Evolutionary conservation across 2,113 vertebrate genomes (phyloP), one percentile per base, ranked within the genome.

Genomic region (Podarcis raffonei): DNA sequence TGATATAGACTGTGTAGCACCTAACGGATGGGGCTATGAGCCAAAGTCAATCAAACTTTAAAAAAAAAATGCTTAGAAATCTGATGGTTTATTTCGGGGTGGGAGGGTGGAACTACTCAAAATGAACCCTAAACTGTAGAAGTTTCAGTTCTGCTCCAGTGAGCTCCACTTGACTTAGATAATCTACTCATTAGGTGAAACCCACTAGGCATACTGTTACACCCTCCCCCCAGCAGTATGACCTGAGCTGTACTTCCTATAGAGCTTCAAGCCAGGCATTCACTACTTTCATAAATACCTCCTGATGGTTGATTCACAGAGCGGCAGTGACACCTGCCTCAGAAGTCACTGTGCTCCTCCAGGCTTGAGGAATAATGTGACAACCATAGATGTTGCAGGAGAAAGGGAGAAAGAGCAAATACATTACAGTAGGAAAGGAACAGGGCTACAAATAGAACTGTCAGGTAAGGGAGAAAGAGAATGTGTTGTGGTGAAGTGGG

Each of bases 231-330:
- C 82, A 57, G 48, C 30, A 35, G 69, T 57, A 57, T 59, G 66
- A 57, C 32, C 84, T 76, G 23, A 81, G 74, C 65, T 4, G 4
- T 20, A 90, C 85, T 93, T 93, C 81, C 88, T 78, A 1, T 57
- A 72, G 1, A 72, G 80, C 85, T 78, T 78, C 80, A 0, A 3
- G 91, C 87, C 82, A 65, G 87, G 37, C 89, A 71, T 89, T 90
- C 62, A 37, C 30, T 87, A 71, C 89, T 87, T 48, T 13, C 90
- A 93, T 89, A 92, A 91, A 92, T 90, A 23, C 30, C 1, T 62
- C 32, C 81, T 75, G 88, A 72, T 83, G 87, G 80, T 85, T 59
- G 89, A 91, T 91, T 48, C 1, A 53, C 59, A 57, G 87, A 81
- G 89, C 57, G 65, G 32, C 85, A 57, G 0, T 30, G 84, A 91